Conservation (phyloP, 2,888 invertebrate species). For the Aromia moschata region DNA sequence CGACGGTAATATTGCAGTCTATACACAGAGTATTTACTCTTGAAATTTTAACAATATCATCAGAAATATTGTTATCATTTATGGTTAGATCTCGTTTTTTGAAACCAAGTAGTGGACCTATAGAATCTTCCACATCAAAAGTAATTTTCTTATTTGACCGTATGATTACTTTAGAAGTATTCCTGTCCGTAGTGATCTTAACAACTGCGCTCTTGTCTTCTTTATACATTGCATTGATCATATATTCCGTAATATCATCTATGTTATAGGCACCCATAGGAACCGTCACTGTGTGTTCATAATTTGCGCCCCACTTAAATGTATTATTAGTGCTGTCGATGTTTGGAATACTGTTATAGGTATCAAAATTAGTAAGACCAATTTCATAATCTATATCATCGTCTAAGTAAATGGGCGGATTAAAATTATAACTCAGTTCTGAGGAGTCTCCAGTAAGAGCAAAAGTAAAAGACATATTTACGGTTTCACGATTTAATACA, state of each 20-base stretch:
- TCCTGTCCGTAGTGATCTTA: not conserved
- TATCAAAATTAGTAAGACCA: conserved; percentile 47
- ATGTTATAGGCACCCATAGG: not conserved
- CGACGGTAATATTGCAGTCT: not conserved
- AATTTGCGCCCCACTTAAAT: conserved; percentile 31
- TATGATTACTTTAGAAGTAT: not conserved
- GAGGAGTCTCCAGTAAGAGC: conserved; percentile 18
- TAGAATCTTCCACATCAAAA: not conserved
- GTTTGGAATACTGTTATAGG: conserved; percentile 51
- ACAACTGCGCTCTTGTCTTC: not conserved
- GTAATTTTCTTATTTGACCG: not conserved
- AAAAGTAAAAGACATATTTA: conserved; percentile 2
- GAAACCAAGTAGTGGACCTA: not conserved
- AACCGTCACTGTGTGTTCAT: not conserved
- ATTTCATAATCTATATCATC: conserved; percentile 42
- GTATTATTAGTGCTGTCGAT: conserved; percentile 51
- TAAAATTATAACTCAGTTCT: conserved; percentile 38
- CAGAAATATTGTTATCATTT: not conserved
- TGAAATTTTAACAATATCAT: not conserved
- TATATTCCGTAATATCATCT: not conserved
- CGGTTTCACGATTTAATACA: not conserved
- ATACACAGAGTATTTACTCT: conserved; percentile 1
- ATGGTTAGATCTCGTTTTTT: not conserved
- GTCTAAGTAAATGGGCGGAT: conserved; percentile 41
- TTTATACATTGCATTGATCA: not conserved